Base-by-base conservation (phyloP, 2,113 vertebrate genomes). In the Crocuta crocuta region DNA sequence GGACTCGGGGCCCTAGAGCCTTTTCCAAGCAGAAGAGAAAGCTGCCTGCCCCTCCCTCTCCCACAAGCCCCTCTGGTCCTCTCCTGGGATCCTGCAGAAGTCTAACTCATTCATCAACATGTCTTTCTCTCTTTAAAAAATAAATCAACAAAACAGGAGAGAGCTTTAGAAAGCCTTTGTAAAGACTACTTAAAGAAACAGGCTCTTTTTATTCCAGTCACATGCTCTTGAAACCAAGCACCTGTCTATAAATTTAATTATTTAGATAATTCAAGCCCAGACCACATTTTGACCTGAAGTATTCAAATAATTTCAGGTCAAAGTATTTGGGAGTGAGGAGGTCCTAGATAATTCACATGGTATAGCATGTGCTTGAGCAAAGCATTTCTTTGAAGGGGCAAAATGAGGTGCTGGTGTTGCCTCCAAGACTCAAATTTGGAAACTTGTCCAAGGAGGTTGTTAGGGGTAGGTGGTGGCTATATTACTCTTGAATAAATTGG, bases 51-150 rank as follows among this genome's bases (percentile, higher is more conserved):
- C 76, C 82, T 85, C 53, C 53, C 45, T 80, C 48, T 92, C 86
- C 84, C 74, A 76, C 4, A 91, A 97, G 50, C 80, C 58, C 35
- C 79, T 95, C 93, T 53, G 80, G 58, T 90, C 58, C 79, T 96
- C 86, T 91, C 96, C 55, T 83, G 93, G 95, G 95, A 97, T 97
- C 61, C 82, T 83, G 53, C 55, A 86, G 78, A 92, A 85, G 70
- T 82, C 53, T 74, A 71, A 94, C 93, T 94, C 94, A 97, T 98
- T 97, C 94, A 97, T 98, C 95, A 93, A 96, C 35, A 68, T 92
- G 78, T 96, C 88, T 91, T 73, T 96, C 63, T 93, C 66, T 94
- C 79, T 97, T 96, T 78, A 97, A 97, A 96, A 97, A 97, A 90
- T 95, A 97, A 98, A 97, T 96, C 96, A 97, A 76, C 94, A 91